phyloP scores from a whole-genome alignment of 2,113 vertebrate species.

The Psilopogon haemacephalus region DNA sequence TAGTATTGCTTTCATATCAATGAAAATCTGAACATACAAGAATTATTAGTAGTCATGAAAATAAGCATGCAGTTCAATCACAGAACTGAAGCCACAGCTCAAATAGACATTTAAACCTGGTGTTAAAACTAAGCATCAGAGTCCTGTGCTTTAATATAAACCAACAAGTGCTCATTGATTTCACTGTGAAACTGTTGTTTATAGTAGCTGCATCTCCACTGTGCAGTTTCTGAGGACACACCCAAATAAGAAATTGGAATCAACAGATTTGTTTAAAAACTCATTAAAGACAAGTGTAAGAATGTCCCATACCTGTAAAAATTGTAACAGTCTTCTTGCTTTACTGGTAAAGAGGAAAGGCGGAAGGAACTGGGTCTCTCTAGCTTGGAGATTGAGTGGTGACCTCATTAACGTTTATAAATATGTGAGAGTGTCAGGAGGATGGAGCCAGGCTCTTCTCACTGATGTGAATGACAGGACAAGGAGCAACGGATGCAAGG shows the following conservation, averaged over 20 bases:
- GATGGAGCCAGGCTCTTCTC: no score
- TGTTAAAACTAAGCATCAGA: not conserved
- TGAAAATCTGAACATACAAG: not conserved
- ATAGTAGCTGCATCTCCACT: not conserved
- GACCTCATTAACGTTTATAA: no score
- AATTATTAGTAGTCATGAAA: not conserved
- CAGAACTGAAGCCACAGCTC: not conserved
- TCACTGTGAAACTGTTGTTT: not conserved
- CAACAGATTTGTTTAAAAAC: not conserved
- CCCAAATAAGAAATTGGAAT: not conserved
- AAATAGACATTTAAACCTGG: not conserved
- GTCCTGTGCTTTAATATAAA: not conserved
- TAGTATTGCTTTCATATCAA: not conserved
- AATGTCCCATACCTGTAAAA: not conserved
- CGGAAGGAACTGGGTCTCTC: no score
- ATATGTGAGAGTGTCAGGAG: no score
- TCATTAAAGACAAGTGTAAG: not conserved
- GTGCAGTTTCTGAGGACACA: not conserved
- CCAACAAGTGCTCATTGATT: not conserved
- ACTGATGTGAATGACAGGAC: no score
- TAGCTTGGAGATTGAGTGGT: no score
- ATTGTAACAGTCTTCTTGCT: not conserved
- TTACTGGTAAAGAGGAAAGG: not conserved
- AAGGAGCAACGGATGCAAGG: no score
- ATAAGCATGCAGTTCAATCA: not conserved